Base-by-base conservation (phyloP, 2,888 invertebrate species). In the Polydrusus cervinus region DNA sequence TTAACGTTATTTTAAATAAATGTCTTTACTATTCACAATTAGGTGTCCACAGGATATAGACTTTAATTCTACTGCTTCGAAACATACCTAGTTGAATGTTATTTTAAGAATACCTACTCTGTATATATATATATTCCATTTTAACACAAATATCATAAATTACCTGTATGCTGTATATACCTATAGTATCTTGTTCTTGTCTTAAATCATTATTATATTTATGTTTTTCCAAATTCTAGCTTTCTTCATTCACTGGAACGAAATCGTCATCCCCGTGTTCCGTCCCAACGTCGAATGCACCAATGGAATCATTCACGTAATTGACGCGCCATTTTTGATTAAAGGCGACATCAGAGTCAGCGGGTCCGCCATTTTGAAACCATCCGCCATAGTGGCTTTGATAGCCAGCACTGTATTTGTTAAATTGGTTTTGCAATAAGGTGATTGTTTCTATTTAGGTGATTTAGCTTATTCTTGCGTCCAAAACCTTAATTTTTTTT, bases 291-390 rank as follows among this genome's bases (percentile, higher is more conserved):
- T 98, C 5, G 95, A 96, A 84, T 97, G 97, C 87, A 97, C 96
- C 87, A 98, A 98, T 86, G 98, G 98, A 66, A 94, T 97, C 81
- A 97, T 98, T 81, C 97, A 98, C 87, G 95, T 97, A 78, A 96
- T 98, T 84, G 97, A 97, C 85, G 91, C 91, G 80, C 97, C 97
- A 6, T 92, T 98, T 84, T 89, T 97, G 75, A 91, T 92, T 84
- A 94, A 95, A 83, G 93, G 93, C 82, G 97, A 97, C 87, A 92
- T 97, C 78, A 90, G 92, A 79, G 93, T 94, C 72, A 92, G 91
- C 71, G 87, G 86, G 40, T 85, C 87, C 30, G 55, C 80, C 11
- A 60, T 65, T 53, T 30, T 79, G 16, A 62, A 80, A 80, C 73
- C 73, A 38, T 60, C 67, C n/a, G 45, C 47, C 30, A 62, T 62